Conservation (phyloP, 2,113 vertebrate species). For the Tiliqua scincoides region DNA sequence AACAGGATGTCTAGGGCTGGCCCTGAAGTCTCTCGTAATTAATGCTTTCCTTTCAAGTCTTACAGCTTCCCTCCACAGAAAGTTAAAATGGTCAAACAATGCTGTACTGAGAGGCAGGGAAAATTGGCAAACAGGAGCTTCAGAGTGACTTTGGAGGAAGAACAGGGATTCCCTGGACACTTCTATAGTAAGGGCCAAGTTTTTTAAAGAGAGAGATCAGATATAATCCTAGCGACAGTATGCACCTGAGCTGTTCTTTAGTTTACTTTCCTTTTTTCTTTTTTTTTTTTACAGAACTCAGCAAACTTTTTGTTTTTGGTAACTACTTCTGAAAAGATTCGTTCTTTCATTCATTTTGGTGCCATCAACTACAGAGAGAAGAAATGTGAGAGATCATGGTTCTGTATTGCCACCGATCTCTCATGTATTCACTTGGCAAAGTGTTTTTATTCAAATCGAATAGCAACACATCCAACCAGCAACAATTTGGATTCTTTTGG, state of each 20-base stretch:
- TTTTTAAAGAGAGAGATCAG: neutral
- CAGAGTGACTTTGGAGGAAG: neutral
- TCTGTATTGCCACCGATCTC: neutral
- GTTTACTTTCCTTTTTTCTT: neutral
- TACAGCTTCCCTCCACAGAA: neutral
- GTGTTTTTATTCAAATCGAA: neutral
- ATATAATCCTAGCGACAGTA: neutral
- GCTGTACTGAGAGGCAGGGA: too few species aligned
- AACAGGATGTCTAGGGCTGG: too few species aligned
- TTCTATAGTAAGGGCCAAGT: neutral
- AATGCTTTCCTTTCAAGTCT: neutral
- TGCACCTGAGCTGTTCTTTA: neutral
- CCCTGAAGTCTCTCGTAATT: too few species aligned
- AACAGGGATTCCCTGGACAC: neutral
- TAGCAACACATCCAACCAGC: neutral
- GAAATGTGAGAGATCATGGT: neutral
- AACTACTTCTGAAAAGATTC: rapidly evolving
- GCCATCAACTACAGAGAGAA: neutral
- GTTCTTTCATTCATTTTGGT: too few species aligned
- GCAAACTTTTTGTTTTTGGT: neutral
- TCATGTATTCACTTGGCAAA: rapidly evolving
- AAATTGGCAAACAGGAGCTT: neutral
- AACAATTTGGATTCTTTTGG: neutral
- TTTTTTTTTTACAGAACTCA: neutral
- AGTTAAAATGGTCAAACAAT: neutral